Base-by-base conservation (phyloP, 2,113 vertebrate species). In the Chaetodon auriga region DNA sequence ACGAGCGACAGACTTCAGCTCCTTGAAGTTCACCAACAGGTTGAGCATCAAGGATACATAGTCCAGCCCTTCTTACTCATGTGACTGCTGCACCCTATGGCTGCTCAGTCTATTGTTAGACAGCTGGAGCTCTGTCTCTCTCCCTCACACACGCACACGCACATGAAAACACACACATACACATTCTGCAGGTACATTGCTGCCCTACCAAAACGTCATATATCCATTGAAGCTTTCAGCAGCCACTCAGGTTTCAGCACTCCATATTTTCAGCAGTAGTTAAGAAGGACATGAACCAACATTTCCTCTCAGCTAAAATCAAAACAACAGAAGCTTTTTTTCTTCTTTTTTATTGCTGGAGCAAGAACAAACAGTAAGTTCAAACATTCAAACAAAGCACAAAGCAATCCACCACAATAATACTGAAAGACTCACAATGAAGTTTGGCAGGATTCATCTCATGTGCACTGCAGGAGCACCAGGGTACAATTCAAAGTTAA, bases 281-380 rank as follows among this genome's bases (percentile, higher is more conserved):
- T 81, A 81, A 35, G 38, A 57, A 35, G 55, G 51, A 55, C 62
- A 9, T 38, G 18, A 54, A 41, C 23, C 7, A 35, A 19, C 25
- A 13, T 75, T 75, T 77, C 6, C 10, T 66, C 35, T 21, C 15
- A 48, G 8, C 25, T 46, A 41, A 80, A 83, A 83, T 38, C 48
- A 79, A 85, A 73, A 30, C 23, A 66, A 75, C 21, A 66, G 0
- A 60, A 35, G 5, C 19, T 5, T 18, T 18, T 18, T 60, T 49
- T 3, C 35, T 36, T n/a, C 63, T n/a, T 80, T 76, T 97, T 97
- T 96, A 96, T 97, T 98, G 96, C 96, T 96, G 91, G 95, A 95
- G 95, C 95, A 94, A 92, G 91, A 94, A 91, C 95, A 92, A 96
- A 95, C 91, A 95, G 90, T 94, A 88, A 89, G 82, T 89, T 94